Evolutionary conservation across 2,888 invertebrate genomes (phyloP).

Genomic region (Dorcus parallelipipedus): DNA sequence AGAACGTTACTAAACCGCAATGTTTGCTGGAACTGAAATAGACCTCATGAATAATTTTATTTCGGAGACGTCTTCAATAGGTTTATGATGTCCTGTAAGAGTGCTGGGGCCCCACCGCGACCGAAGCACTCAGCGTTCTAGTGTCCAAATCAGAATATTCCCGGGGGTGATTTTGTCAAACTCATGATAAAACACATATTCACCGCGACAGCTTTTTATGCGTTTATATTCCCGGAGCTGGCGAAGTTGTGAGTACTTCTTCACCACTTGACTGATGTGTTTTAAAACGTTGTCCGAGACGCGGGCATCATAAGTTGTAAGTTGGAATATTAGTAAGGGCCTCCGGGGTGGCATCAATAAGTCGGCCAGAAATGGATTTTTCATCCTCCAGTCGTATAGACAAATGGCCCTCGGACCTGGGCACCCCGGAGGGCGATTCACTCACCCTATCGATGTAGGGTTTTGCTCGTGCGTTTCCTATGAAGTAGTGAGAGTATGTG

Average conservation of each 20-base stretch:
- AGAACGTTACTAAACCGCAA: too few relatives aligned
- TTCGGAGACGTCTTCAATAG: background rate
- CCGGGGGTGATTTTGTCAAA: conserved; percentile 40
- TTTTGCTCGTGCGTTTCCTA: conserved; percentile 4
- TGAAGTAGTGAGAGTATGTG: background rate
- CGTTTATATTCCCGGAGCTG: conserved; percentile 18
- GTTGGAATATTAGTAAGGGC: conserved; percentile 42
- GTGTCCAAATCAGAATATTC: conserved; percentile 46
- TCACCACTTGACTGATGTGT: conserved; percentile 40
- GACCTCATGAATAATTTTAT: background rate
- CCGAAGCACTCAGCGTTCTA: conserved; percentile 42
- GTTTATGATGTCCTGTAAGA: background rate
- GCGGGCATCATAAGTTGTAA: conserved; percentile 42
- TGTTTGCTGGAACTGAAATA: too few relatives aligned
- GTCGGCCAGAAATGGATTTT: conserved; percentile 53
- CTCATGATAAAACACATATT: conserved; percentile 43
- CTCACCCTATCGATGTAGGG: conserved; percentile 23
- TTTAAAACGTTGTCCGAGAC: conserved; percentile 42
- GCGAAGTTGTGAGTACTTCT: conserved; percentile 6
- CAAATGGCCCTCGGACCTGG: conserved; percentile 47
- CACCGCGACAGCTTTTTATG: conserved; percentile 36
- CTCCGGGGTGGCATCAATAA: conserved; percentile 51
- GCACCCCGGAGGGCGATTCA: conserved; percentile 40
- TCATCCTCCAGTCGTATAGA: conserved; percentile 46
- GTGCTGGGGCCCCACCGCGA: conserved; percentile 34